Conservation (phyloP, 2,113 vertebrate species). For the Onychostoma macrolepis region DNA sequence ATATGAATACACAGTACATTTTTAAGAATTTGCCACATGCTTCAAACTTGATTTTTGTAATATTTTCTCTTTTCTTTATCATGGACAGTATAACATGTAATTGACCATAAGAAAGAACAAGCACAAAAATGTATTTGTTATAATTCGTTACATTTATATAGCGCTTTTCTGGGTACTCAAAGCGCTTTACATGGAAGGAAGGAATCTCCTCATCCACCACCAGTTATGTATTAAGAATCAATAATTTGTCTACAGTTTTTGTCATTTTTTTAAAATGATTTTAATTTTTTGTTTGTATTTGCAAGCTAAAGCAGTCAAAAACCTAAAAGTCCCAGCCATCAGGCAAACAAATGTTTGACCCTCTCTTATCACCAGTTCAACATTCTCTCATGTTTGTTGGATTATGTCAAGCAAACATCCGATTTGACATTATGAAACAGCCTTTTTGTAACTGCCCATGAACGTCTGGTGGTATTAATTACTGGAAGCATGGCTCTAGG, state of each 20-base stretch:
- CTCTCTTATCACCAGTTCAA: slow-evolving; percentile 44
- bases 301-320: background rate
- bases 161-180: too few relatives aligned
- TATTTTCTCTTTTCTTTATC: background rate
- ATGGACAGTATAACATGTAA: background rate
- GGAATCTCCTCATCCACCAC: too few relatives aligned
- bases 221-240: background rate
- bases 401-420: slow-evolving; percentile 53
- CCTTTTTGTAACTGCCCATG: slow-evolving; percentile 26
- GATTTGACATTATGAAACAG: slow-evolving; percentile 51
- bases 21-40: background rate
- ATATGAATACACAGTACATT: background rate
- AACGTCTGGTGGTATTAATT: slow-evolving; percentile 35
- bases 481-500: slow-evolving; percentile 24
- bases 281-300: background rate
- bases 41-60: background rate
- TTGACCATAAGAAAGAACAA: background rate
- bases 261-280: background rate
- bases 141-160: too few relatives aligned
- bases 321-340: background rate
- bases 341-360: slow-evolving; percentile 54
- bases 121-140: too few relatives aligned
- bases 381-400: slow-evolving; percentile 47
- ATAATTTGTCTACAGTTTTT: background rate
- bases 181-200: too few relatives aligned